Evolutionary conservation across 2,888 invertebrate genomes (phyloP), one percentile per base, ranked within the genome.

Genomic region (Ichneumoninae sp.): DNA sequence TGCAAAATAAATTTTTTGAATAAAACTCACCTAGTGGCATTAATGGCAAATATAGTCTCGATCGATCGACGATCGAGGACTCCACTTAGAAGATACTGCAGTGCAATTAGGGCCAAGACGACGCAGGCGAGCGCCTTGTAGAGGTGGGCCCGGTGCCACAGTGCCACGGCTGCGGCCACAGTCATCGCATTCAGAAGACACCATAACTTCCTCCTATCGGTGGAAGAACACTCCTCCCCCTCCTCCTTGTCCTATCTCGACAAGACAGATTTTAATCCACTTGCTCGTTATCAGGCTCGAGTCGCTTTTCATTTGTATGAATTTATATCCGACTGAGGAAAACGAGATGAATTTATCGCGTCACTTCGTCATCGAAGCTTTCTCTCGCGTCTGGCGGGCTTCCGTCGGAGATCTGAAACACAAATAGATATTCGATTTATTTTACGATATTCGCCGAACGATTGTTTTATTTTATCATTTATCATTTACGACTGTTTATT

Each of bases 11-110:
- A 3, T 19, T 22, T 13, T 26, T 26, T 5, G 16, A 30, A 30
- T 13, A 30, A 63, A 50, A 89, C 91, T 86, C 79, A 93, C 93
- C 93, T 91, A 77, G 92, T 92, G 47, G 91, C 87, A 85, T 93
- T 93, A 76, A 92, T 93, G 81, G 93, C 91, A 87, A 93, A 93
- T 80, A 93, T 93, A 60, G 92, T 93, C 86, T 93, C 93, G 87
- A 93, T 92, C 68, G 93, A 92, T 22, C 90, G 90, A 19, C 93
- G 91, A 91, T 96, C 96, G 86, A 96, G 94, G 85, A 96, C 95
- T 77, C 95, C 95, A 88, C 96, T 96, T 94, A 96, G 96, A 86
- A 96, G 95, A 94, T 96, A 96, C 94, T 96, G 96, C 73, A 96
- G 94, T n/a, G 95, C 95, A 77, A 96, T 95, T 76, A 96, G 95